These are phyloP conservation scores for Cryptocephalus moraei DNA, from an alignment of 2,888 invertebrate species.

Conservation along the genomic window DNA sequence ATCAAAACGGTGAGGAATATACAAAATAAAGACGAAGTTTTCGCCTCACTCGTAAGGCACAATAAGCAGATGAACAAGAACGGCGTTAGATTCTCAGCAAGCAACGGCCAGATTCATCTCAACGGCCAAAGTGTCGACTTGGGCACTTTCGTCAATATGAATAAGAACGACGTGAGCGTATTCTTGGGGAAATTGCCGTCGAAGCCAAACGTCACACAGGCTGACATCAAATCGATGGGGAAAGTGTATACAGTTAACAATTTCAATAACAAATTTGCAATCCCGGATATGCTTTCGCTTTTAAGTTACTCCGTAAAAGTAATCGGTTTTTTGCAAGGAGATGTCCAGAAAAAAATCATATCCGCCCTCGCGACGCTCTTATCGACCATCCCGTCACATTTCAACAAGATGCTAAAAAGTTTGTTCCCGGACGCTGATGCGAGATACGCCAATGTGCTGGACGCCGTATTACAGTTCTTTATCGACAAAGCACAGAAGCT, in stretches of 20 bases:
- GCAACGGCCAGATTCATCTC: conserved; percentile 23
- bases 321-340: conserved; percentile 8
- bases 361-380: conserved; percentile 6
- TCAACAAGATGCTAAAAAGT: conserved; percentile 6
- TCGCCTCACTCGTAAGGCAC: conserved; percentile 43
- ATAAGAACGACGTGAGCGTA: conserved; percentile 17
- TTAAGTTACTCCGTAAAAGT: conserved; percentile 4
- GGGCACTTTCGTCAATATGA: conserved; percentile 21
- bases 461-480: conserved; percentile 10
- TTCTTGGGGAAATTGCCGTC: conserved; percentile 17
- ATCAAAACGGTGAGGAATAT: conserved; percentile 45
- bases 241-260: conserved; percentile 3
- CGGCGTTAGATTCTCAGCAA: conserved; percentile 29
- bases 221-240: conserved; percentile 3
- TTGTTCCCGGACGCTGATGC: conserved; percentile 12
- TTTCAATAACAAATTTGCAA: not conserved
- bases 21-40: conserved; percentile 45
- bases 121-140: conserved; percentile 27
- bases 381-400: conserved; percentile 1
- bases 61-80: conserved; percentile 46
- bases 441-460: conserved; percentile 2
- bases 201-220: conserved; percentile 2
- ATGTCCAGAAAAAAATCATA: conserved; percentile 12
- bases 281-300: conserved; percentile 7
- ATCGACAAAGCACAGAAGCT: conserved; percentile 10